These are phyloP conservation scores for Acrocephalus scirpaceus DNA, from an alignment of 2,797 vertebrate species.

Conservation along the genomic window DNA sequence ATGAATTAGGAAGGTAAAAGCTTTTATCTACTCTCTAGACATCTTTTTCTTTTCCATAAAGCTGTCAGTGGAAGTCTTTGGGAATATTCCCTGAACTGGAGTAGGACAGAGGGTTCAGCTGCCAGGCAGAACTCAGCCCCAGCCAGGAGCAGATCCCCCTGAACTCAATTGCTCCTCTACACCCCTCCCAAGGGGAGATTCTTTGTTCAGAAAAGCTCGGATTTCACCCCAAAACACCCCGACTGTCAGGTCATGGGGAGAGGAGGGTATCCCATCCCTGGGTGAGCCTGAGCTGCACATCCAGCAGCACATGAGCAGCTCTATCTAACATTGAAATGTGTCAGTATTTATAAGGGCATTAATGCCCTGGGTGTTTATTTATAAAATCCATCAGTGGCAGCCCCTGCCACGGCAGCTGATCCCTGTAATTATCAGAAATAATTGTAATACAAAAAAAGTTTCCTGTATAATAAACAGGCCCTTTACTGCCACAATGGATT, in stretches of 20 bases:
- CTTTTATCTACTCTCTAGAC: conserved; percentile 22
- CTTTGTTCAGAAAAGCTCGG: neutral
- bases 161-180: neutral
- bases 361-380: neutral
- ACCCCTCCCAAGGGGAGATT: neutral
- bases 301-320: neutral
- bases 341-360: neutral
- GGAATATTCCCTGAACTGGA: neutral
- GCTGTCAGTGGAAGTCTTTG: neutral
- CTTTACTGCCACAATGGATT: neutral
- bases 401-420: neutral
- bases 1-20: conserved; percentile 43
- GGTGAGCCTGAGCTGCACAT: neutral
- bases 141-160: neutral
- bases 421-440: conserved; percentile 3
- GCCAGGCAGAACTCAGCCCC: neutral
- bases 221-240: neutral
- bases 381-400: neutral
- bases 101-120: neutral
- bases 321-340: neutral
- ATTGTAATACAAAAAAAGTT: neutral
- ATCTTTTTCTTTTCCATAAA: neutral
- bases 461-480: neutral
- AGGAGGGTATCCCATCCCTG: neutral
- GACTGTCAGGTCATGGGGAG: accelerated